Conservation (phyloP, 2,888 invertebrate genomes). For the Callyntrura sp. region DNA sequence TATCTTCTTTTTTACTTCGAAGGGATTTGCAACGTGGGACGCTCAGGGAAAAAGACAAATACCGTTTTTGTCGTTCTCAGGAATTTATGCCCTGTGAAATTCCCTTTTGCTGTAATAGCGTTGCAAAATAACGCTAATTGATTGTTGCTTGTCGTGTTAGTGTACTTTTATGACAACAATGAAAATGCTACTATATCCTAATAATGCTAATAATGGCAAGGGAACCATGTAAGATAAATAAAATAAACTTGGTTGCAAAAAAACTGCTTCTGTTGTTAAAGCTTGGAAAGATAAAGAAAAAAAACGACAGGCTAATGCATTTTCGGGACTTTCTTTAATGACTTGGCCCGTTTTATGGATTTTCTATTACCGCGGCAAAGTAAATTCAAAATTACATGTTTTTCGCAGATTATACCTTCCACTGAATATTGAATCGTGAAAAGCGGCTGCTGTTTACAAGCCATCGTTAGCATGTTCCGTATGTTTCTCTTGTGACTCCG, state of each 20-base stretch:
- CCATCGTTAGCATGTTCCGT: constrained; percentile 5
- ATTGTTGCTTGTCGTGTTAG: constrained; percentile 43
- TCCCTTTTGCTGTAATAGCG: constrained; percentile 9
- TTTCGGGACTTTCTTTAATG: constrained; percentile 48
- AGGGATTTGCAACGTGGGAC: constrained; percentile 15
- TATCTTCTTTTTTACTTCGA: constrained; percentile 1
- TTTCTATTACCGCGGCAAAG: constrained; percentile 25
- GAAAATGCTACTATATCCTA: not conserved
- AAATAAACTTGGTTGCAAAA: constrained; percentile 1
- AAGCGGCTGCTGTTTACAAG: constrained; percentile 17
- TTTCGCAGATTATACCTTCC: not conserved
- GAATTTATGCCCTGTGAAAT: constrained; percentile 41
- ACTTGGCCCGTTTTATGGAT: constrained; percentile 23
- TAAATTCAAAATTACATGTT: constrained; percentile 36
- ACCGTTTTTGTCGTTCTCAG: constrained; percentile 27
- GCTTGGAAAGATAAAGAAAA: not conserved
- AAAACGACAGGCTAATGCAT: not conserved
- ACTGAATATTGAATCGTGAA: constrained; percentile 39
- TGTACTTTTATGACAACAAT: constrained; percentile 16
- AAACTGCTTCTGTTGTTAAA: constrained; percentile 18
- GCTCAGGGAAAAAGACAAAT: constrained; percentile 30
- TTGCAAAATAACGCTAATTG: constrained; percentile 24
- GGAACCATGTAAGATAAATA: not conserved
- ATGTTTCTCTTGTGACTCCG: no score
- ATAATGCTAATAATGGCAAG: not conserved